phyloP scores from a whole-genome alignment of 2,797 vertebrate species.

The Galago senegalensis region DNA sequence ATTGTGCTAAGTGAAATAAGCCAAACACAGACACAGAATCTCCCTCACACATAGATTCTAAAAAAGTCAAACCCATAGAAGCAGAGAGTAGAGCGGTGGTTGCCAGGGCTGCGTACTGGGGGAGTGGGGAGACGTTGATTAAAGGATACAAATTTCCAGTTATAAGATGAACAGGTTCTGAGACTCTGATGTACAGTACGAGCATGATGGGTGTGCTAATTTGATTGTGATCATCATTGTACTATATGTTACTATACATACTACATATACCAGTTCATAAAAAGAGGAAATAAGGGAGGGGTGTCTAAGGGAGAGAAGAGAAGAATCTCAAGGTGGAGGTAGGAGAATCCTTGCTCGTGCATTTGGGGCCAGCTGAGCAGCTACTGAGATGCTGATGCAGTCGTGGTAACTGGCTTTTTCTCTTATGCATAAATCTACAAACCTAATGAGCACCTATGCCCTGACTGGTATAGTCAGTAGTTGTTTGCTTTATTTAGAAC shows the following conservation, averaged over 20 bases:
- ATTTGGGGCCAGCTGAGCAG: background rate
- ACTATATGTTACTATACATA: too few species aligned
- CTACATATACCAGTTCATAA: background rate
- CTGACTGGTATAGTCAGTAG: background rate
- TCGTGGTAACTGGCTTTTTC: background rate
- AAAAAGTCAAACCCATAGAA: background rate
- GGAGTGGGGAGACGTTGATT: background rate
- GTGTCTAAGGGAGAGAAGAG: background rate
- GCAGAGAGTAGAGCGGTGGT: background rate
- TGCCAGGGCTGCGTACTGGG: background rate
- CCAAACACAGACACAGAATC: background rate
- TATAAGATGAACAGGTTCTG: background rate
- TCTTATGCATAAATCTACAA: background rate
- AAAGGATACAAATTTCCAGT: background rate
- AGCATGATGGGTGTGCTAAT: background rate
- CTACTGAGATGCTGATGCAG: background rate
- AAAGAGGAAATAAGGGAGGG: background rate
- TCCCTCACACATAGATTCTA: background rate
- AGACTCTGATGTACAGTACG: background rate
- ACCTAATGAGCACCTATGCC: background rate
- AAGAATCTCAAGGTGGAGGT: background rate
- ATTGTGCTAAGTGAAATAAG: background rate
- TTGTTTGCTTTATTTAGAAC: background rate
- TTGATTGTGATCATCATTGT: background rate
- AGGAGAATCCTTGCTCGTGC: fast-evolving